Evolutionary conservation across 2,113 vertebrate genomes (phyloP), one percentile per base, ranked within the genome.

Genomic region (Aplodontia rufa): DNA sequence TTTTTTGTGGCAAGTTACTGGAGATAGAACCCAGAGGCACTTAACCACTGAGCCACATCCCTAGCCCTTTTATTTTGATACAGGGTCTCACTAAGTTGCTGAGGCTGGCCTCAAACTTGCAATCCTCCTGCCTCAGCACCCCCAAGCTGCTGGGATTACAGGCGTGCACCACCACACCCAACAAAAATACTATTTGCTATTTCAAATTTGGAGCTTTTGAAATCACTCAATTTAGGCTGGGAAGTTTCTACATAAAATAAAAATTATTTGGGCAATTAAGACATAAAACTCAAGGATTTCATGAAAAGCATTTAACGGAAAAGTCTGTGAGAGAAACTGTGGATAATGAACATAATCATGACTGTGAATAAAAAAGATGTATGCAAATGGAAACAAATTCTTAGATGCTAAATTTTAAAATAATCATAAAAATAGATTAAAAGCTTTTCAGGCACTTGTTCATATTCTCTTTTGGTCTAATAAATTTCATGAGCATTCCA

Each of bases 331-430:
- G 32, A 91, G 87, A 85, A 96, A 90, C 76, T 97, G 87, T 90
- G 97, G 97, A 97, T 87, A 84, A 97, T 97, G 90, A 98, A 96
- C 87, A 94, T 10, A 93, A 96, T 90, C 53, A 66, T 3, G 83
- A 82, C 97, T 98, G 97, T 98, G 98, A 98, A 98, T 98, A 98
- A 98, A 98, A 97, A 98, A 96, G 97, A 97, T 72, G 13, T 0
- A 49, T 62, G 22, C 26, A 75, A 2, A 47, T 16, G 37, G 32
- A 86, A 35, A 76, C 28, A 90, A 96, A 42, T 1, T 42, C 3
- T 37, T 30, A 69, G 88, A 32, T 62, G 64, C 32, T 45, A 37
- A 32, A 14, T 26, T 42, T 35, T 45, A 93, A 94, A 87, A 37
- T 49, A 75, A 76, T 37, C 12, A 42, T 40, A 24, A 75, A 82